Evolutionary conservation across 2,888 invertebrate species (phyloP).

Genomic region (Thalpophila matura): DNA sequence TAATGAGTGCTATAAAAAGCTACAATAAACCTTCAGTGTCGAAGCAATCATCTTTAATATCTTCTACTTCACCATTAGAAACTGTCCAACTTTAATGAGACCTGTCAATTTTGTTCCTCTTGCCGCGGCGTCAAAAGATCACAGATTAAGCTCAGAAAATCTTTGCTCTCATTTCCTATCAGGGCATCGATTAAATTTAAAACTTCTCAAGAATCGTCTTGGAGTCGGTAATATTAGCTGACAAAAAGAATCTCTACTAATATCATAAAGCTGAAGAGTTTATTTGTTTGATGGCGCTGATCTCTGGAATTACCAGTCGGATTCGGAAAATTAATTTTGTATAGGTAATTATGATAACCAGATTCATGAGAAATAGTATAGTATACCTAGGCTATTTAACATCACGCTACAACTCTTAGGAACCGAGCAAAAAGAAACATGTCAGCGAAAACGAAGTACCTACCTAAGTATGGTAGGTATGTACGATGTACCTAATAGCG

Average conservation of each 20-base stretch:
- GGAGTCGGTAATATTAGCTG: constrained; percentile 13
- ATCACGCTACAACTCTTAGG: no score
- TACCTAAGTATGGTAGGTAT: no score
- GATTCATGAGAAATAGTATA: no score
- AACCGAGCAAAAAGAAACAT: no score
- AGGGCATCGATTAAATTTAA: constrained; percentile 63
- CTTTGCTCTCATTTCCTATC: constrained; percentile 64
- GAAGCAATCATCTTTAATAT: constrained; percentile 60
- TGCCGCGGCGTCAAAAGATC: constrained; percentile 71
- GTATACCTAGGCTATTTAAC: no score
- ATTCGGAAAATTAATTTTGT: no score
- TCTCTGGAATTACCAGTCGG: no score
- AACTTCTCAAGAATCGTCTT: constrained; percentile 46
- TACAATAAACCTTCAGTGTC: constrained; percentile 43
- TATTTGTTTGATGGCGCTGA: no score
- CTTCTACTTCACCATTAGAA: constrained; percentile 70
- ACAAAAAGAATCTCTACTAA: constrained; percentile 17
- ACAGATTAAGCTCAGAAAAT: constrained; percentile 71
- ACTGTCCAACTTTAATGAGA: constrained; percentile 81
- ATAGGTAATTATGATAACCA: no score
- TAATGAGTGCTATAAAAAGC: constrained; percentile 38
- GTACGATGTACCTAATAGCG: no score
- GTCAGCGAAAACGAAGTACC: no score
- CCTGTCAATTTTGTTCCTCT: constrained; percentile 79
- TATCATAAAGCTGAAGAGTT: no score